Conservation (phyloP, 2,888 invertebrate species). For the Ichneumoninae sp. region DNA sequence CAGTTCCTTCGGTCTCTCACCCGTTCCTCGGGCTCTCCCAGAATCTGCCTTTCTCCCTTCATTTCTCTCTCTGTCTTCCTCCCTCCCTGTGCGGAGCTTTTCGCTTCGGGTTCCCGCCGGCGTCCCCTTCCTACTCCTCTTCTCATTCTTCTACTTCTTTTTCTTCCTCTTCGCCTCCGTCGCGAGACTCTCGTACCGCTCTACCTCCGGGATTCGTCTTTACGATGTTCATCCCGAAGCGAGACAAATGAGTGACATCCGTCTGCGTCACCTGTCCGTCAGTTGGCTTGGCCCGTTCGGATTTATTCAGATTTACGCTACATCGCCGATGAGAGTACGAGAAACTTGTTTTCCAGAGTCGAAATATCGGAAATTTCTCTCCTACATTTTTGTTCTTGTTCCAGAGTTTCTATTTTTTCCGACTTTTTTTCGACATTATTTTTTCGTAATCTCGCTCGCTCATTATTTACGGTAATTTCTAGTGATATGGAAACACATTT, state of each 20-base stretch:
- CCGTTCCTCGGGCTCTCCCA: constrained; percentile 63
- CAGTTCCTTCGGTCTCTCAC: constrained; percentile 73
- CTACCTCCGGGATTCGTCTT: constrained; percentile 65
- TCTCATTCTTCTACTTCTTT: neutral
- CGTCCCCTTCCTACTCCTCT: neutral
- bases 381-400: constrained; percentile 5
- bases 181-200: constrained; percentile 58
- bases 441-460: neutral
- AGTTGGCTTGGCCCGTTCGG: constrained; percentile 80
- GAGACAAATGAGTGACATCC: constrained; percentile 84
- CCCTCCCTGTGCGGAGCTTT: constrained; percentile 19
- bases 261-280: constrained; percentile 84
- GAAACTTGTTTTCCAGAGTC: constrained; percentile 1
- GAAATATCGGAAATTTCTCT: constrained; percentile 3
- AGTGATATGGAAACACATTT: too few species aligned
- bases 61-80: constrained; percentile 61
- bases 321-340: constrained; percentile 11
- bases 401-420: neutral
- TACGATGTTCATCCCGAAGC: constrained; percentile 81
- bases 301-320: constrained; percentile 44
- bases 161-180: constrained; percentile 33
- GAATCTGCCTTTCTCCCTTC: constrained; percentile 61
- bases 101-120: constrained; percentile 18
- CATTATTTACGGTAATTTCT: too few species aligned
- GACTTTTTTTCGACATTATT: neutral